These are phyloP conservation scores for Halictus quadricinctus DNA, from an alignment of 2,888 invertebrate genomes.

Conservation along the genomic window DNA sequence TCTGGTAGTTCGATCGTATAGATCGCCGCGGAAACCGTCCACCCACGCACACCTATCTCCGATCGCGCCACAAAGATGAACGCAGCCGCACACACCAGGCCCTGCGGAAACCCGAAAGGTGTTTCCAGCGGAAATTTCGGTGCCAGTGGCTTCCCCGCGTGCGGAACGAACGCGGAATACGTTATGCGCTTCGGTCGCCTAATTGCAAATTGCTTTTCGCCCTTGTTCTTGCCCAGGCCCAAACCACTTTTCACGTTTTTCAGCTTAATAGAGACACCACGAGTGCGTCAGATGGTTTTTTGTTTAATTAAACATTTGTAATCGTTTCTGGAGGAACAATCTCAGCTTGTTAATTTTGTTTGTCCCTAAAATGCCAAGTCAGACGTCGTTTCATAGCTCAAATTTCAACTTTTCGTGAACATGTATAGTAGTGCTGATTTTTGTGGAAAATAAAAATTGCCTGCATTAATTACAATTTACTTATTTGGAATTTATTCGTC, in stretches of 20 bases:
- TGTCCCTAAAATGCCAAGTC: no score
- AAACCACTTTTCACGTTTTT: conserved; percentile 1
- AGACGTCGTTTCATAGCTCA: no score
- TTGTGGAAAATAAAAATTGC: no score
- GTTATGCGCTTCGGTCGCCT: conserved; percentile 3
- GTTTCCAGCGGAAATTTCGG: conserved; percentile 29
- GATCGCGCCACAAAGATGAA: conserved; percentile 16
- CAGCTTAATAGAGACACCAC: neutral
- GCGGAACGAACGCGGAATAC: neutral
- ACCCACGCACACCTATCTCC: conserved; percentile 12
- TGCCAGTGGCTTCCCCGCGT: neutral
- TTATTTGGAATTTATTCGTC: no score
- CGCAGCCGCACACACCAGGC: neutral
- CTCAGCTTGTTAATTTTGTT: no score
- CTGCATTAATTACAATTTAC: no score
- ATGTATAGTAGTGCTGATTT: no score
- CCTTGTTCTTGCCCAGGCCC: conserved; percentile 21
- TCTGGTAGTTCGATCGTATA: conserved; percentile 34
- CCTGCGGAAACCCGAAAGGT: conserved; percentile 23
- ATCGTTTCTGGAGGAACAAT: neutral
- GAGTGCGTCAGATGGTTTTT: neutral
- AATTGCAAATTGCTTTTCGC: conserved; percentile 9
- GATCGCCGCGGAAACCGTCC: conserved; percentile 44
- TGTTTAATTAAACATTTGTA: neutral
- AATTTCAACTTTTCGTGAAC: no score